A percentile compares a stretch with the other conserved stretches of the same genome.
These are phyloP conservation scores for Cydia fagiglandana DNA, from an alignment of 1,140 invertebrate genomes.

Conservation along the genomic window DNA sequence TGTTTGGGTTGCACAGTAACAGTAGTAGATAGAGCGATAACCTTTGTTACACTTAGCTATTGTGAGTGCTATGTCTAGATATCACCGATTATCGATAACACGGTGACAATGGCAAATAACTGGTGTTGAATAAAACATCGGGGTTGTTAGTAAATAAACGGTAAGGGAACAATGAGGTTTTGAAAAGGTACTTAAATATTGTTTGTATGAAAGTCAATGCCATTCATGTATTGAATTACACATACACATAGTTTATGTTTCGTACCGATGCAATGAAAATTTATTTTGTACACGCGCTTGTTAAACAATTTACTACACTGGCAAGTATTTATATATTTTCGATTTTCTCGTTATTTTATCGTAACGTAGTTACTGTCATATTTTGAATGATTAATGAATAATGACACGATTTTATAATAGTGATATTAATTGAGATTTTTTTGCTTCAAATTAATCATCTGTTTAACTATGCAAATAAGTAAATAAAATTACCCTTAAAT, in stretches of 20 bases:
- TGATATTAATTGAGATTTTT: no score
- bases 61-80: conserved; percentile 9
- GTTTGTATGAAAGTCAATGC: conserved; percentile 16
- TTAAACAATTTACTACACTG: not conserved
- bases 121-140: conserved; percentile 25
- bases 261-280: not conserved
- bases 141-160: not conserved
- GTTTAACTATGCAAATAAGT: no score
- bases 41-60: conserved; percentile 20
- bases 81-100: conserved; percentile 8
- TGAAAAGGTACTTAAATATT: conserved; percentile 7
- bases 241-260: not conserved
- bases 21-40: conserved; percentile 8
- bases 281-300: not conserved
- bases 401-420: no score
- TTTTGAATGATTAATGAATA: no score
- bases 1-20: not conserved
- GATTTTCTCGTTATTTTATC: no score
- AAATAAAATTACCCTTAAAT: no score
- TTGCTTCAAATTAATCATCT: no score
- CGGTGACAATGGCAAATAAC: conserved; percentile 17
- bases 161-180: conserved; percentile 3
- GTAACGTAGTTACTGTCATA: no score
- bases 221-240: conserved; percentile 11
- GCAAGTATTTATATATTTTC: no score